A percentile compares a stretch with the other conserved stretches of the same genome.
These are phyloP conservation scores for Solen grandis DNA, from an alignment of 1,140 invertebrate genomes.

Conservation along the genomic window DNA sequence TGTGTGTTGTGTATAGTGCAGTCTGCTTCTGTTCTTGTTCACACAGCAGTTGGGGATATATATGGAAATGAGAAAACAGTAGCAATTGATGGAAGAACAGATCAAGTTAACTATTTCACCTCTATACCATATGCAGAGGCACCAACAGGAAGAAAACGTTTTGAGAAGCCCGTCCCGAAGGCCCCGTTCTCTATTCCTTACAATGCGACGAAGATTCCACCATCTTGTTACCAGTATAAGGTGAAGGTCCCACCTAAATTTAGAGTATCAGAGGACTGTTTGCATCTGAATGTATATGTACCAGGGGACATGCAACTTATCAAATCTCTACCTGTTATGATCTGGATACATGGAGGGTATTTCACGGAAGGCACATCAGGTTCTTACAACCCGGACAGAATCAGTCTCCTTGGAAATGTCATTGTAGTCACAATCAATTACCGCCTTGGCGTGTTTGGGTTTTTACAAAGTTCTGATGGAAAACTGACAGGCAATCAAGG, in stretches of 20 bases:
- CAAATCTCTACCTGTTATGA: conserved; percentile 86
- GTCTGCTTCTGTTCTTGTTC: too few species aligned
- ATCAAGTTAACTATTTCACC: conserved; percentile 25
- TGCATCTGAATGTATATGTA: conserved; percentile 94
- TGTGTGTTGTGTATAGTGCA: too few species aligned
- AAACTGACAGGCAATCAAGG: too few species aligned
- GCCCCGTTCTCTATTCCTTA: not conserved
- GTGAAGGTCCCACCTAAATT: conserved; percentile 10
- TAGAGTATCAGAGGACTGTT: conserved; percentile 89
- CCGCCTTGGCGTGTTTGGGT: conserved; percentile 91
- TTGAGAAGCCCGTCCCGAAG: conserved; percentile 19
- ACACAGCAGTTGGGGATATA: too few species aligned
- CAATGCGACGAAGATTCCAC: conserved; percentile 20
- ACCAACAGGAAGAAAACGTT: conserved; percentile 29
- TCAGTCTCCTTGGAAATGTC: conserved; percentile 89
- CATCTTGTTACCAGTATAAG: conserved; percentile 46
- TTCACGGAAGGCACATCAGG: conserved; percentile 94
- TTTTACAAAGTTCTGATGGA: too few species aligned
- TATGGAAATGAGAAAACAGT: too few species aligned
- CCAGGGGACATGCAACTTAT: conserved; percentile 82
- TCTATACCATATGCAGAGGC: conserved; percentile 47
- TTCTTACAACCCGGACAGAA: conserved; percentile 90
- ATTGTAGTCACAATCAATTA: conserved; percentile 89
- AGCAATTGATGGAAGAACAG: too few species aligned
- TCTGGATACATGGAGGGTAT: conserved; percentile 97